A percentile compares a stretch with the other conserved stretches of the same genome.
Evolutionary conservation across 2,113 vertebrate genomes (phyloP).

Genomic region (Sebastes schlegelii): DNA sequence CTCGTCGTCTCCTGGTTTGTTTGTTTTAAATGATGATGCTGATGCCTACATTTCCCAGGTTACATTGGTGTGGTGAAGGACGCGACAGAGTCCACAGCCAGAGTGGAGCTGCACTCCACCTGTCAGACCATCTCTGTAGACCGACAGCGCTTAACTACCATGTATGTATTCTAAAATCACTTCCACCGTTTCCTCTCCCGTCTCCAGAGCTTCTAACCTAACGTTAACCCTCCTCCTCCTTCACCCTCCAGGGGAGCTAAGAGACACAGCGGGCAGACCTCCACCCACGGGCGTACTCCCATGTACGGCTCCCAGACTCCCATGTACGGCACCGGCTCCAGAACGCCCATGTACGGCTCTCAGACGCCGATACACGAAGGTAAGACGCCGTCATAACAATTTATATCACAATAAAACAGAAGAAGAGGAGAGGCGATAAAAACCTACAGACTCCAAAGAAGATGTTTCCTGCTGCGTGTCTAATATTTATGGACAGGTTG

Average conservation of each 20-base stretch:
- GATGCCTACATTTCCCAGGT: constrained; percentile 77
- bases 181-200: not conserved
- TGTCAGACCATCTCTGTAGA: constrained; percentile 98
- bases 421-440: too few relatives aligned
- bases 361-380: constrained; percentile 95
- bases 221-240: not conserved
- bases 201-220: not conserved
- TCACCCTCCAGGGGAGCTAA: constrained; percentile 84
- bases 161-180: constrained; percentile 77
- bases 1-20: not conserved
- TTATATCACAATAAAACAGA: too few relatives aligned
- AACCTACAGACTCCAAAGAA: too few relatives aligned
- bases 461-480: too few relatives aligned
- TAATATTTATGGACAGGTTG: too few relatives aligned
- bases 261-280: constrained; percentile 87
- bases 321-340: constrained; percentile 93
- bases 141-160: constrained; percentile 90
- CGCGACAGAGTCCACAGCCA: constrained; percentile 93
- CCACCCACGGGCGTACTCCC: constrained; percentile 89
- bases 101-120: constrained; percentile 94
- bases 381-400: constrained; percentile 66
- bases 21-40: too few relatives aligned
- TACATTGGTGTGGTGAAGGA: constrained; percentile 97
- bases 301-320: constrained; percentile 96
- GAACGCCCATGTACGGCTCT: constrained; percentile 94